These are phyloP conservation scores for Taenaris catops DNA, from an alignment of 2,888 invertebrate genomes.

Conservation along the genomic window DNA sequence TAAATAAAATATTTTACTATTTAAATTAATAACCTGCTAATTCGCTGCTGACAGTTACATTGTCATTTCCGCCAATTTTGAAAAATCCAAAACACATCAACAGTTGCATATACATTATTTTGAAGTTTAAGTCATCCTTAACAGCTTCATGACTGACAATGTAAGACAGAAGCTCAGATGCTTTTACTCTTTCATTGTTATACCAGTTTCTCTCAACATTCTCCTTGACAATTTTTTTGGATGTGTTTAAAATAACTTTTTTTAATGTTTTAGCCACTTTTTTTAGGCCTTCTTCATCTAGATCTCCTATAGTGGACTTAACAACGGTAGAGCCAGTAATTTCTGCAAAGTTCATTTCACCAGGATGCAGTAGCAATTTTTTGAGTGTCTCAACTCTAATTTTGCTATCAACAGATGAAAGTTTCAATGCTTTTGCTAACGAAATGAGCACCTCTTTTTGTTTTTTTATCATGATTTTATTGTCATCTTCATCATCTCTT, in stretches of 20 bases:
- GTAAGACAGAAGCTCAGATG: conserved; percentile 74
- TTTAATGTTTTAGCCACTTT: conserved; percentile 81
- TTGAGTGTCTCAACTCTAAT: conserved; percentile 80
- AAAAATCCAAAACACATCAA: conserved; percentile 83
- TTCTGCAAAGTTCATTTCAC: conserved; percentile 87
- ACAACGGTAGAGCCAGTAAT: conserved; percentile 83
- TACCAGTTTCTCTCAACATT: conserved; percentile 81
- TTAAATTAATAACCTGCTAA: conserved; percentile 66
- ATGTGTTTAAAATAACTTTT: conserved; percentile 79
- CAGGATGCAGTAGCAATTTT: conserved; percentile 83
- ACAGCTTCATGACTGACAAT: conserved; percentile 75
- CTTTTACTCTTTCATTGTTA: conserved; percentile 84
- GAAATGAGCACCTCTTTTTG: conserved; percentile 77
- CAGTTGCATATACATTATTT: conserved; percentile 82
- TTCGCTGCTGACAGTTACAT: conserved; percentile 76
- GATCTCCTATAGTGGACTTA: conserved; percentile 81
- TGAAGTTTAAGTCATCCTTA: conserved; percentile 81
- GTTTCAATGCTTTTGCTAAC: conserved; percentile 68
- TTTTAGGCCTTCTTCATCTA: conserved; percentile 81
- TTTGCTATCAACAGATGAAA: conserved; percentile 63
- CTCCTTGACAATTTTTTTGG: conserved; percentile 70
- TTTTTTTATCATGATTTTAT: conserved; percentile 72
- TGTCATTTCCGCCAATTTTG: conserved; percentile 72
- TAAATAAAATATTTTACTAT: not conserved
- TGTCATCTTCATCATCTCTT: conserved; percentile 64